Evolutionary conservation across 2,797 vertebrate species (phyloP).

Genomic region (Tapera naevia): DNA sequence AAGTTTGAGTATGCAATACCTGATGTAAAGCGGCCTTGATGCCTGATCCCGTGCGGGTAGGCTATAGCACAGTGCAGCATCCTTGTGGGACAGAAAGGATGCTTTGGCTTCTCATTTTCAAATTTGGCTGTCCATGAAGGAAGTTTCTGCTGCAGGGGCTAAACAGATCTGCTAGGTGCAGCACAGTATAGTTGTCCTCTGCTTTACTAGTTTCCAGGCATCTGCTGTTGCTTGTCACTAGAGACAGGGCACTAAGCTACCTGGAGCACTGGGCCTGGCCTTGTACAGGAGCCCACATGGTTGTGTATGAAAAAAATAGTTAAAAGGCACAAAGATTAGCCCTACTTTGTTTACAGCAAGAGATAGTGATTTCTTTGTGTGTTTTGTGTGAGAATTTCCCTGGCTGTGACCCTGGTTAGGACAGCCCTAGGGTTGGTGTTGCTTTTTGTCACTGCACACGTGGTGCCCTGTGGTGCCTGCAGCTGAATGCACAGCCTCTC

Average conservation of each 20-base stretch:
- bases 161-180: background rate
- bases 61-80: background rate
- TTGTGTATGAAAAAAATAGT: background rate
- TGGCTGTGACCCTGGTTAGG: background rate
- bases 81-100: fast-evolving
- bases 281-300: fast-evolving
- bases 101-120: background rate
- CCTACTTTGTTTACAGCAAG: background rate
- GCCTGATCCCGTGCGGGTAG: background rate
- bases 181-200: background rate
- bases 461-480: background rate
- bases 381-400: background rate
- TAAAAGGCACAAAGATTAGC: background rate
- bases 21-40: background rate
- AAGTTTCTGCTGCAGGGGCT: background rate
- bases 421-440: background rate
- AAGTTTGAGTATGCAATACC: background rate
- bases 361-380: background rate
- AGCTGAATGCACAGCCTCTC: background rate
- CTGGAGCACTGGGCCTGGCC: background rate
- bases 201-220: background rate
- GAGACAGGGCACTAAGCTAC: fast-evolving
- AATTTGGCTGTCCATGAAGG: background rate
- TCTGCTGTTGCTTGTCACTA: background rate
- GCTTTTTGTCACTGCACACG: background rate